Conservation (phyloP, 1,140 invertebrate species). For the Reticulitermes speratus region DNA sequence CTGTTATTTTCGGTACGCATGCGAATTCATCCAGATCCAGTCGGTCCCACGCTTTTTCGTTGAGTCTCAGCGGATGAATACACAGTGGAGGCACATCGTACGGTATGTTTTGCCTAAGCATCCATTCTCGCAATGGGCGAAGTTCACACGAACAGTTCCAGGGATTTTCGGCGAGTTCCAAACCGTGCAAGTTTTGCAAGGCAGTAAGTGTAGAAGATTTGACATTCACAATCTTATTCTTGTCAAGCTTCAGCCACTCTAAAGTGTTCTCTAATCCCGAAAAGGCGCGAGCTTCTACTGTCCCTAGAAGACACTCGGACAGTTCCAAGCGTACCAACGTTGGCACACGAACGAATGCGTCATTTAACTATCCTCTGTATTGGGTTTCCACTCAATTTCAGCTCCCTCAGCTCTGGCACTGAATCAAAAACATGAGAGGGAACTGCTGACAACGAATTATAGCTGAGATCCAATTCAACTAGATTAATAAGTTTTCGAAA, state of each 20-base stretch:
- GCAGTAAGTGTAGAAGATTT: slow-evolving; percentile 62
- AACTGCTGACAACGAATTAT: slow-evolving; percentile 64
- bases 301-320: slow-evolving; percentile 64
- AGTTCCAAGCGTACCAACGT: slow-evolving; percentile 72
- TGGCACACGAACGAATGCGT: slow-evolving; percentile 65
- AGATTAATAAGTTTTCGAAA: slow-evolving; percentile 71
- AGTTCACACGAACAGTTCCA: slow-evolving; percentile 80
- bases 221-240: slow-evolving; percentile 67
- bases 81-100: slow-evolving; percentile 68
- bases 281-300: slow-evolving; percentile 68
- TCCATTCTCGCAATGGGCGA: slow-evolving; percentile 73
- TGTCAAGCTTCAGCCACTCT: slow-evolving; percentile 73
- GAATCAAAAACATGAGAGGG: slow-evolving; percentile 69
- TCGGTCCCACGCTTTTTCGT: slow-evolving; percentile 66
- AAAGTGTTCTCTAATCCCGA: slow-evolving; percentile 65
- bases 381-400: slow-evolving; percentile 70
- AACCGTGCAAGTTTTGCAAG: slow-evolving; percentile 66
- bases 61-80: slow-evolving; percentile 59
- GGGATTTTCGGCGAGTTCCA: slow-evolving; percentile 73
- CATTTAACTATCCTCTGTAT: slow-evolving; percentile 64
- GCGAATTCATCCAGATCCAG: slow-evolving; percentile 78
- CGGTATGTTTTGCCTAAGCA: slow-evolving; percentile 72
- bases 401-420: slow-evolving; percentile 70
- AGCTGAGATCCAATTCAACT: slow-evolving; percentile 75
- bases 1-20: slow-evolving; percentile 66